These are phyloP conservation scores for Gymnothorax javanicus DNA, from an alignment of 2,797 vertebrate genomes.

Conservation along the genomic window DNA sequence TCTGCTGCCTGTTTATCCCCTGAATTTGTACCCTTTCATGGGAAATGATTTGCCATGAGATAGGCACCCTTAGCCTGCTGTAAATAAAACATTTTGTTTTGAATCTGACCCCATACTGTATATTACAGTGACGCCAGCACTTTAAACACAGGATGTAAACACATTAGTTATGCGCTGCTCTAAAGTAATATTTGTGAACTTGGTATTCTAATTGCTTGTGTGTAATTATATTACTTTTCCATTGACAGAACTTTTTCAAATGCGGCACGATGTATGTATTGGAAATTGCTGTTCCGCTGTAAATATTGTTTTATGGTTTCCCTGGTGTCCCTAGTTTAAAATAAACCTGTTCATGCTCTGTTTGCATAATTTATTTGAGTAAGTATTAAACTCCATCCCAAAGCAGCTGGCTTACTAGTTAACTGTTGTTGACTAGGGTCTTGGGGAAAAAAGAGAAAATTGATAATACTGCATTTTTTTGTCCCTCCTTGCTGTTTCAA, in stretches of 20 bases:
- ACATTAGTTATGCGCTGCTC: neutral
- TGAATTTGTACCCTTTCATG: neutral
- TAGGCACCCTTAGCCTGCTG: neutral
- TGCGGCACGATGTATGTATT: constrained; percentile 1
- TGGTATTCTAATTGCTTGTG: neutral
- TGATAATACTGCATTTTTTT: neutral
- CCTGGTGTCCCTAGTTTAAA: constrained; percentile 7
- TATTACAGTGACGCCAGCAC: neutral
- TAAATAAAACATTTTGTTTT: constrained; percentile 9
- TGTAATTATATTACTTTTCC: constrained; percentile 34
- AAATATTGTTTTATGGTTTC: neutral
- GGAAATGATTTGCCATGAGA: neutral
- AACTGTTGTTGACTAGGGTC: neutral
- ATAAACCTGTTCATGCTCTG: neutral
- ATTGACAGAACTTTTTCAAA: constrained; percentile 14
- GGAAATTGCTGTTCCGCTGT: constrained; percentile 5
- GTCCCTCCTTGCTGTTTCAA: neutral
- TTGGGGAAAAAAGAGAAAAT: neutral
- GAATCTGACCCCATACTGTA: neutral
- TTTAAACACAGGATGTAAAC: constrained; percentile 22
- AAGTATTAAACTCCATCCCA: neutral
- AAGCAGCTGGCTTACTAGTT: neutral
- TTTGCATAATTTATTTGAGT: constrained; percentile 6
- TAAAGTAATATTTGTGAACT: constrained; percentile 33
- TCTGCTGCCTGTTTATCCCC: neutral